A percentile compares a stretch with the other conserved stretches of the same genome.
phyloP scores from a whole-genome alignment of 64 coral and sea anemone species.

The Pocillopora damicornis region DNA sequence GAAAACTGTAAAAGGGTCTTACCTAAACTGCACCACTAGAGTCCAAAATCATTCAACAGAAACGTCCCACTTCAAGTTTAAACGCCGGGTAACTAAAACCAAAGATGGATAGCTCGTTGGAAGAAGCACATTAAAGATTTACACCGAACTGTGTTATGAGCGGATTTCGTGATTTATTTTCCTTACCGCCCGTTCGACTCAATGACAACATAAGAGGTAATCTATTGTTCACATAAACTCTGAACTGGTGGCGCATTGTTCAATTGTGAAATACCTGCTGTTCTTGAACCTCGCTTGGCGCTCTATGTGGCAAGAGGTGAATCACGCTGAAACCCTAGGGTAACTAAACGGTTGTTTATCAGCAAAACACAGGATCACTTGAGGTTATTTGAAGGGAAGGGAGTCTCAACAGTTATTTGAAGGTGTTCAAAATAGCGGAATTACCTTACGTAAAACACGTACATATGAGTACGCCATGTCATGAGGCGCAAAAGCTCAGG shows the following conservation, averaged over 20 bases:
- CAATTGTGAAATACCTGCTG: slow-evolving; percentile 22
- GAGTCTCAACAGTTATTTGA: too few relatives aligned
- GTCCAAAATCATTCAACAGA: background rate
- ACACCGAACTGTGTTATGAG: background rate
- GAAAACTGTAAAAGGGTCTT: background rate
- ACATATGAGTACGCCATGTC: too few relatives aligned
- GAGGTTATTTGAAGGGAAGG: too few relatives aligned
- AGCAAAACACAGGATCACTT: too few relatives aligned
- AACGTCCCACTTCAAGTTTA: background rate
- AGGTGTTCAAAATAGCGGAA: too few relatives aligned
- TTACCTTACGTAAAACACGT: too few relatives aligned
- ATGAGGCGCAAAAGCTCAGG: too few relatives aligned
- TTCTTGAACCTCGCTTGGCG: slow-evolving; percentile 4
- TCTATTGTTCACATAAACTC: background rate
- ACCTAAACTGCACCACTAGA: background rate
- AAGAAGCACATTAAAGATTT: slow-evolving; percentile 18
- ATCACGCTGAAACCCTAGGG: background rate
- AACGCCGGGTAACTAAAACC: background rate
- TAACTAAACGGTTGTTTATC: background rate
- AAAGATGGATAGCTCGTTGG: background rate
- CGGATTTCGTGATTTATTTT: slow-evolving; percentile 11
- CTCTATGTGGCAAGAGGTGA: background rate
- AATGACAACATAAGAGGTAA: background rate
- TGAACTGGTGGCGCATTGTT: slow-evolving; percentile 9
- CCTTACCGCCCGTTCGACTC: background rate